Percentiles rank a stretch among this genome's conserved stretches.
Conservation (phyloP, 2,888 invertebrate species). For the Mythimna vitellina region DNA sequence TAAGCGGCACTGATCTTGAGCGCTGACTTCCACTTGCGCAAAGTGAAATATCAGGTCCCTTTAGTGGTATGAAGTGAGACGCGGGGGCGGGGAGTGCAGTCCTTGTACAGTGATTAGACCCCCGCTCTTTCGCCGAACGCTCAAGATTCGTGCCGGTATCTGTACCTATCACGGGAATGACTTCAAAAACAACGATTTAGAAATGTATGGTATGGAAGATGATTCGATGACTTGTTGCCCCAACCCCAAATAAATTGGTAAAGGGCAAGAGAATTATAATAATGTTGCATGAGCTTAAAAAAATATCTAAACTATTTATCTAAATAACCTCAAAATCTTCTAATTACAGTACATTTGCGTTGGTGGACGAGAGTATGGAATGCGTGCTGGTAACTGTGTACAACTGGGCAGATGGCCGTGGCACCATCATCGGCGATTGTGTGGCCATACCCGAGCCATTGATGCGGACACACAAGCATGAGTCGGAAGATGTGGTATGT, state of each 20-base stretch:
- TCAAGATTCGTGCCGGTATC: too few relatives aligned
- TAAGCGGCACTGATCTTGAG: too few relatives aligned
- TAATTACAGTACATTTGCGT: slow-evolving; percentile 93
- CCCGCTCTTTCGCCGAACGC: too few relatives aligned
- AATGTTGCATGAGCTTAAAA: not conserved
- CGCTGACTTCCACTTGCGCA: too few relatives aligned
- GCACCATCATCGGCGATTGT: slow-evolving; percentile 96
- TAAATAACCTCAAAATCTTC: slow-evolving; percentile 1
- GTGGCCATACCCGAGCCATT: slow-evolving; percentile 95
- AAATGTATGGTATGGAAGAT: too few relatives aligned
- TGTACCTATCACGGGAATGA: too few relatives aligned
- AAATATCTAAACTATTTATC: not conserved
- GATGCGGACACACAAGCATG: slow-evolving; percentile 90
- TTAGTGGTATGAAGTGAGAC: too few relatives aligned
- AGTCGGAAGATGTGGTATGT: slow-evolving; percentile 71
- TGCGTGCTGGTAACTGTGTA: slow-evolving; percentile 95
- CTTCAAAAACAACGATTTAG: too few relatives aligned
- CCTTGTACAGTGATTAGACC: too few relatives aligned
- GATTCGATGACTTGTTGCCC: too few relatives aligned
- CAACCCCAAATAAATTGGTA: not conserved
- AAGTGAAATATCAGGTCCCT: too few relatives aligned
- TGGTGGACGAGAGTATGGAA: slow-evolving; percentile 93
- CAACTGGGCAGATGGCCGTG: slow-evolving; percentile 95
- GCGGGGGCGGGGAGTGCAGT: too few relatives aligned
- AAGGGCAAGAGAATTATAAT: not conserved